These are phyloP conservation scores for Peromyscus californicus DNA, from an alignment of 2,113 vertebrate species.

Conservation along the genomic window DNA sequence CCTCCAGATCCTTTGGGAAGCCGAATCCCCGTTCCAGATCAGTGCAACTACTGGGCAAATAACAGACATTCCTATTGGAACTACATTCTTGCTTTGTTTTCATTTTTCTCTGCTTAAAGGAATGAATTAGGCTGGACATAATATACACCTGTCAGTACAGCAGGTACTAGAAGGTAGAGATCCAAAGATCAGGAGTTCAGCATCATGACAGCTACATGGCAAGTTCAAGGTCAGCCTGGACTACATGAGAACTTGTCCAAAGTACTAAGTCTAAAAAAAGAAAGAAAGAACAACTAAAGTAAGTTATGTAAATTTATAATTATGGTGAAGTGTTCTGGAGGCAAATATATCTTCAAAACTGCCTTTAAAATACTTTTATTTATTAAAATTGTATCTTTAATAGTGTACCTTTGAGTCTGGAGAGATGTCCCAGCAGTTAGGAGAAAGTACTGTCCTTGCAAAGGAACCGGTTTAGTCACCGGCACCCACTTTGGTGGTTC, in stretches of 20 bases:
- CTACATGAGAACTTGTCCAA: not conserved
- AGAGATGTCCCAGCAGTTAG: not conserved
- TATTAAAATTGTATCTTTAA: not conserved
- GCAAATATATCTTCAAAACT: not conserved
- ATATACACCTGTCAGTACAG: not conserved
- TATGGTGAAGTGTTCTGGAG: not conserved
- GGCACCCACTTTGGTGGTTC: not conserved
- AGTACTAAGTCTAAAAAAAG: not conserved
- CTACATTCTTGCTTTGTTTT: constrained; percentile 7
- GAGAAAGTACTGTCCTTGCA: not conserved
- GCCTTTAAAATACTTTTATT: constrained; percentile 6
- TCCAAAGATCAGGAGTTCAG: not conserved
- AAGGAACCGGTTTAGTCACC: not conserved
- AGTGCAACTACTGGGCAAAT: not conserved
- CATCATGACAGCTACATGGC: not conserved
- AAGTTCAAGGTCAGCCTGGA: not conserved
- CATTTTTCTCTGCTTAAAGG: constrained; percentile 4
- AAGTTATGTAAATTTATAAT: not conserved
- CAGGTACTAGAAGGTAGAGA: too few relatives aligned
- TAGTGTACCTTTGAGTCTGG: not conserved
- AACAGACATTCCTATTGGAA: not conserved
- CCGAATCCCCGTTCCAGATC: not conserved
- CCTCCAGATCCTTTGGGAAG: not conserved
- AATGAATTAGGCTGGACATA: not conserved
- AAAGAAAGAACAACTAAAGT: not conserved